Evolutionary conservation across 2,888 invertebrate species (phyloP), one percentile per base, ranked within the genome.

Genomic region (Idaea dimidiata): DNA sequence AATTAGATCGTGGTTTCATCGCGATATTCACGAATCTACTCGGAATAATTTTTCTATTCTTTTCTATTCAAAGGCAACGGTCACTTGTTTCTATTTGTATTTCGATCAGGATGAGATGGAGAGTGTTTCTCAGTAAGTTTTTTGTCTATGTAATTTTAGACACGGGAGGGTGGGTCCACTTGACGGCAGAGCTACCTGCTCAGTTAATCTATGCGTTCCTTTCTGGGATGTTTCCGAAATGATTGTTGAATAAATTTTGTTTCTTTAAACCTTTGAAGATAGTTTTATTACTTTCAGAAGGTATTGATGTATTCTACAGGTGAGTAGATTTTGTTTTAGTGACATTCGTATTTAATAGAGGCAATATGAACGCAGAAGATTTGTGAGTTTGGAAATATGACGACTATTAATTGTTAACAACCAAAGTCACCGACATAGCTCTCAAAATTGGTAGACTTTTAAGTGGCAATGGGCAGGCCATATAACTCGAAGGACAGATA

Each of bases 141-240:
- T 84, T 82, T 84, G 78, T 82, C 76, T 75, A 72, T 71, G 80
- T 84, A 81, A 81, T 82, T 82, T 80, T 69, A 73, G 59, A 61
- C 68, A 60, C 62, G 66, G 62, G 71, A 67, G 71, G 64, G 69
- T 66, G 69, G 72, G 64, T 66, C 59, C 66, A 66, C 66, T 74
- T 71, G 63, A 75, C 83, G 86, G 43, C 43, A 84, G 86, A 85
- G 83, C 78, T 86, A 85, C 86, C 86, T 83, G 80, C 76, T 58
- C 33, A 66, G 63, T 62, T 32, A 43, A 43, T 43, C 43, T 43
- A 43, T 43, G 43, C 43, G 43, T 43, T 43, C 43, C 43, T 43
- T 43, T 60, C 62, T 62, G 61, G 14, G 4, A 33, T 64, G 59
- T 61, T 18, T 60, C 53, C 58, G 60, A 59, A 58, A 33, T 59